Base-by-base conservation (phyloP, 2,888 invertebrate genomes). In the Cerceris rybyensis region DNA sequence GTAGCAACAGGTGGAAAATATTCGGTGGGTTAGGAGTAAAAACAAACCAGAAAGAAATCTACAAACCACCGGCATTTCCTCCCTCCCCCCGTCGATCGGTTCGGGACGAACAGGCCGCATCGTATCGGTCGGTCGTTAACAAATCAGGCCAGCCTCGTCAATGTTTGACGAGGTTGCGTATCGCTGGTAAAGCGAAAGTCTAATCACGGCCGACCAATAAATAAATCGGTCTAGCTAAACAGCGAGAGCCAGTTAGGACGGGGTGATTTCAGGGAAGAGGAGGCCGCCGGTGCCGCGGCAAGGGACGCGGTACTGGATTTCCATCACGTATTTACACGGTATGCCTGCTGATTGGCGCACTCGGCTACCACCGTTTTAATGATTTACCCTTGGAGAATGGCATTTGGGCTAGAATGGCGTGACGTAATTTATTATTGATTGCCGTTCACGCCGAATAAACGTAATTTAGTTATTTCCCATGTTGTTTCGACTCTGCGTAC, bases 211-310 rank as follows among this genome's bases (percentile, higher is more conserved):
- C 75, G 66, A 73, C 78, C 80, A 78, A 87, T 86, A 85, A 87
- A 87, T 87, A 86, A 87, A 87, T 86, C 83, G 81, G 67, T 49
- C 71, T 78, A 74, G 67, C 76, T 80, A 87, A 87, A 87, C 84
- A 83, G 73, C 78, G 71, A 84, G 71, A 84, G 73, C 74, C 86
- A 69, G 77, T 75, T 75, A 75, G 74, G 55, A 74, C 61, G 75
- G 66, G 64, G 66, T 67, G 81, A 82, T 77, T 80, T 64, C 64
- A 41, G 77, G 63, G 80, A 76, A 69, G 75, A 71, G 72, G 54
- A 60, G 72, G 66, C 28, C 60, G 61, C 28, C 67, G 49, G 39
- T 43, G 72, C 28, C 60, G 66, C 58, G 64, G 16, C 28, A 28
- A 28, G 60, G 58, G 49, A 55, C 16, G 46, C 46, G 41, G 66